Conservation (phyloP, 2,797 vertebrate genomes). For the Molothrus aeneus region DNA sequence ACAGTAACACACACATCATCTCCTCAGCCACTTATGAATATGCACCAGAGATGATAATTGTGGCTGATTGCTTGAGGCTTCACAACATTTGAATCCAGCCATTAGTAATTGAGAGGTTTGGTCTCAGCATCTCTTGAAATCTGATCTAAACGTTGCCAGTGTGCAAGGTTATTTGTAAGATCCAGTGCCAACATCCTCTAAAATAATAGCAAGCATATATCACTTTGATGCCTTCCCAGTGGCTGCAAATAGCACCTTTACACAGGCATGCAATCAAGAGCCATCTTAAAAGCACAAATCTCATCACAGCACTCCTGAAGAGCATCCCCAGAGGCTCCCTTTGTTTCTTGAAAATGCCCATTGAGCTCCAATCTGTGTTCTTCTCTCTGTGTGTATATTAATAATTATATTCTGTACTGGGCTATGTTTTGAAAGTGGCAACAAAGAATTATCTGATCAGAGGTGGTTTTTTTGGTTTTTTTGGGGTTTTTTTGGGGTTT, state of each 20-base stretch:
- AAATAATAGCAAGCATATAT: not conserved
- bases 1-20: not conserved
- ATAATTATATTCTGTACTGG: not conserved
- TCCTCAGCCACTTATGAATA: not conserved
- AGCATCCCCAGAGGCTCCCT: not conserved
- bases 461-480: not conserved
- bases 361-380: not conserved
- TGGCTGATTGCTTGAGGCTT: not conserved
- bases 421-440: not conserved
- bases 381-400: accelerated
- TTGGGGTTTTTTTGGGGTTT: too few relatives aligned
- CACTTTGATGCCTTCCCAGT: not conserved
- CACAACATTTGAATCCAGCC: not conserved
- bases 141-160: not conserved
- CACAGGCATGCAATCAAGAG: not conserved
- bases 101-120: not conserved
- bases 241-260: not conserved
- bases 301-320: not conserved
- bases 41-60: not conserved
- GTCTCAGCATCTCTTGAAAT: not conserved
- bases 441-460: not conserved
- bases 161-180: not conserved
- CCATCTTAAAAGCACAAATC: not conserved
- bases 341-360: not conserved
- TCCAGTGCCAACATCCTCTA: not conserved